Conservation (phyloP, 2,113 vertebrate species). For the Dasyurus viverrinus region DNA sequence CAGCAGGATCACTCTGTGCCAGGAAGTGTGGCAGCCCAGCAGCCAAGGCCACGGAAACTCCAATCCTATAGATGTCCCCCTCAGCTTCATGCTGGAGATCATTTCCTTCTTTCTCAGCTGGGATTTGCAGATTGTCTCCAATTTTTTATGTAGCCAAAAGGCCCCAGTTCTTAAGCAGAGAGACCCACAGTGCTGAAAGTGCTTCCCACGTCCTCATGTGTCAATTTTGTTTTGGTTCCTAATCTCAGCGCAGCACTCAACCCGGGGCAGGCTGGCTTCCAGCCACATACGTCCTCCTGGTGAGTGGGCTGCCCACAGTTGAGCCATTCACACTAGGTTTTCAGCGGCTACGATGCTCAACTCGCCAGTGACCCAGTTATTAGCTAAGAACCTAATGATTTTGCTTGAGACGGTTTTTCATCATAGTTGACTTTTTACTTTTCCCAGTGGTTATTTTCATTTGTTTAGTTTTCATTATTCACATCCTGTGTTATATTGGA, state of each 20-base stretch:
- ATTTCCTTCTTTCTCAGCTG: constrained; percentile 20
- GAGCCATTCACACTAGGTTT: not conserved
- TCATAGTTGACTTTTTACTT: constrained; percentile 42
- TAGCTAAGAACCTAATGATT: constrained; percentile 43
- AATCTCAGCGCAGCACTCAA: constrained; percentile 9
- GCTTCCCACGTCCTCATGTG: constrained; percentile 30
- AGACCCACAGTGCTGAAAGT: not conserved
- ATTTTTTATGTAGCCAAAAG: constrained; percentile 24
- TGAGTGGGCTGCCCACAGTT: not conserved
- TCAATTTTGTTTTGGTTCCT: constrained; percentile 24
- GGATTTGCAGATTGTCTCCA: constrained; percentile 10
- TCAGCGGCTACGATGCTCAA: not conserved
- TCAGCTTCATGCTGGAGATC: not conserved
- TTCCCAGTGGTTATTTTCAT: constrained; percentile 9
- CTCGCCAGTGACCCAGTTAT: not conserved
- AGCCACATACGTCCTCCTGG: not conserved
- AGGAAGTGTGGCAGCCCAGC: not conserved
- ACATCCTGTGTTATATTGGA: constrained; percentile 54
- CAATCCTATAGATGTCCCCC: not conserved
- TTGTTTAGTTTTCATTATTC: constrained; percentile 61
- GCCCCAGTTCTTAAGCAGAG: not conserved
- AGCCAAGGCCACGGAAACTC: not conserved
- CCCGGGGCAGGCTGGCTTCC: not conserved
- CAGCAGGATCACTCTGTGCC: not conserved
- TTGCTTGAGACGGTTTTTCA: constrained; percentile 49